Evolutionary conservation across 2,888 invertebrate species (phyloP), one percentile per base, ranked within the genome.

Genomic region (Phyllotreta cruciferae): DNA sequence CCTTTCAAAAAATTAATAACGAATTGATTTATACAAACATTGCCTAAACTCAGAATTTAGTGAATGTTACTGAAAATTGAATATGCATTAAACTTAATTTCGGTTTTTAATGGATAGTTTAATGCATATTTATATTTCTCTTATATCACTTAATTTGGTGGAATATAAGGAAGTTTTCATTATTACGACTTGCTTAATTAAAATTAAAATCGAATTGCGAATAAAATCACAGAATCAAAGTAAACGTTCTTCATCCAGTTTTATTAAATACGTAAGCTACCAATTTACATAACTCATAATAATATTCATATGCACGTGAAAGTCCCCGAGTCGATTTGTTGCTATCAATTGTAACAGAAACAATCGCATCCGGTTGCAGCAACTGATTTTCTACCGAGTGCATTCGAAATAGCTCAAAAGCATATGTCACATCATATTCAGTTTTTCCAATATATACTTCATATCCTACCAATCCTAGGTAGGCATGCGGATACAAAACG

Each of bases 311-410:
- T 49, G 52, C 49, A 60, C 44, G 60, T 60, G 60, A 60, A 53
- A 60, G 60, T 53, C 52, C 44, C 9, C 53, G 60, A 53, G 44
- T 60, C 52, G 37, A 53, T 60, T 60, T 52, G 38, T 60, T 60
- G 37, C 35, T 60, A 60, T 52, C 36, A 52, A 60, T 52, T 58
- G 52, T 60, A 60, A 60, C 60, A 52, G 60, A 60, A 60, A 60
- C 60, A 52, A 60, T 60, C 52, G 53, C 60, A 44, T 53, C 60
- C 60, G 52, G 60, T 53, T 49, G 52, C 44, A 60, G 14, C 44
- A 60, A 60, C 37, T 60, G 52, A 60, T 60, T 53, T 24, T 60
- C 52, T 60, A 60, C 52, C 42, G 52, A 60, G 37, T 52, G 24
- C 37, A 37, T 3, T 45, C 60, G 53, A 53, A 52, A 52, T 49